Evolutionary conservation across 2,888 invertebrate genomes (phyloP), one percentile per base, ranked within the genome.

Genomic region (Chalcis sispes): DNA sequence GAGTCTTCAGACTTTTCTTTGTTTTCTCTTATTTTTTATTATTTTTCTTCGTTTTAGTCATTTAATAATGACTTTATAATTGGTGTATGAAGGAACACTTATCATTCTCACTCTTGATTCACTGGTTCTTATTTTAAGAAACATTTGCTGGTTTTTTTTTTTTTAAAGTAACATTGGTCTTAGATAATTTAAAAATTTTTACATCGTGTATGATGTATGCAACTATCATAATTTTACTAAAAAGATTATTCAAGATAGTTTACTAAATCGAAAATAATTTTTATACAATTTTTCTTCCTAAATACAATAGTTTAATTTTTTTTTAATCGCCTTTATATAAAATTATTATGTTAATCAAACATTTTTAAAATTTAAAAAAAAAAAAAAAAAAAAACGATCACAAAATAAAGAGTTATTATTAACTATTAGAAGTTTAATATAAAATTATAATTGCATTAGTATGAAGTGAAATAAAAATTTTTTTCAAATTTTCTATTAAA

Each of bases 101-200:
- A 48, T 32, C 25, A 8, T 42, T 50, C 23, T n/a, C 5, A 23
- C 29, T 40, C 50, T 54, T 42, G 61, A 61, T 48, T 54, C 59
- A n/a, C 10, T 10, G n/a, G 15, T 20, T 72, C n/a, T 65, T 23
- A 20, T 0, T 58, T 27, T n/a, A 48, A 64, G 29, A 40, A 29
- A 42, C n/a, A 70, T 58, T 42, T 8, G n/a, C 50, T 20, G 3
- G 36, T 29, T 46, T 42, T 15, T 56, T 71, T 40, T 10, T 36
- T 20, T 59, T 25, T 59, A 59, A 66, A 64, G 61, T 67, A 64
- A 50, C 56, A 72, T 69, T 64, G 58, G 64, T 69, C 58, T 64
- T 64, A 15, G 32, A 18, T 64, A 32, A 56, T 10, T 58, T 61
- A 62, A 36, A 27, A 25, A 54, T 67, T 67, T 66, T 67, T 67